A percentile compares a stretch with the other conserved stretches of the same genome.
Conservation (phyloP, 2,113 vertebrate species). For the Solea senegalensis region DNA sequence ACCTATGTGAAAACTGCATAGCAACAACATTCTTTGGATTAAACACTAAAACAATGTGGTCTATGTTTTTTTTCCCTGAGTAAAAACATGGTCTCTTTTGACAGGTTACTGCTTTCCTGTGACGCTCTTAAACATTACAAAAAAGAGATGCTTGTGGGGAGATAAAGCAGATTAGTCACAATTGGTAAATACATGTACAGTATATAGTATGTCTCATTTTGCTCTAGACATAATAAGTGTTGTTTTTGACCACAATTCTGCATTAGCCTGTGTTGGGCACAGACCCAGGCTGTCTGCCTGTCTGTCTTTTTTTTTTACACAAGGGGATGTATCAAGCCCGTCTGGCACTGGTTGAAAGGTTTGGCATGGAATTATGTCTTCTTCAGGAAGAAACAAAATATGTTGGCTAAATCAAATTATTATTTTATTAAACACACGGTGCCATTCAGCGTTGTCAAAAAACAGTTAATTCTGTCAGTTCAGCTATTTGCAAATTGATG, state of each 20-base stretch:
- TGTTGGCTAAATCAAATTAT: slow-evolving; percentile 14
- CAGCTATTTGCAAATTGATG: slow-evolving; percentile 32
- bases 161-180: slow-evolving; percentile 4
- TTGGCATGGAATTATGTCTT: slow-evolving; percentile 49
- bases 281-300: slow-evolving; percentile 30
- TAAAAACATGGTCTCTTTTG: slow-evolving; percentile 14
- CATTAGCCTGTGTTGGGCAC: slow-evolving; percentile 7
- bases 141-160: slow-evolving; percentile 14
- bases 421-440: slow-evolving; percentile 21
- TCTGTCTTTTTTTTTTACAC: slow-evolving; percentile 32
- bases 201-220: not conserved
- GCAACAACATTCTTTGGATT: slow-evolving; percentile 37
- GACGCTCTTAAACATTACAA: slow-evolving; percentile 16
- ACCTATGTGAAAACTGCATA: slow-evolving; percentile 13
- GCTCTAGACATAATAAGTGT: slow-evolving; percentile 12
- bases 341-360: slow-evolving; percentile 54
- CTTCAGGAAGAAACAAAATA: slow-evolving; percentile 20
- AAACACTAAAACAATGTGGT: slow-evolving; percentile 47
- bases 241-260: slow-evolving; percentile 24
- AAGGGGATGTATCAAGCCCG: slow-evolving; percentile 26
- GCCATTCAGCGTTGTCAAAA: slow-evolving; percentile 41
- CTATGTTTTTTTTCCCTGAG: slow-evolving; percentile 22
- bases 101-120: slow-evolving; percentile 8
- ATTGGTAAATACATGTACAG: not conserved
- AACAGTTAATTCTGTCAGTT: slow-evolving; percentile 41